phyloP scores from a whole-genome alignment of 2,113 vertebrate species.

The Platanista minor region DNA sequence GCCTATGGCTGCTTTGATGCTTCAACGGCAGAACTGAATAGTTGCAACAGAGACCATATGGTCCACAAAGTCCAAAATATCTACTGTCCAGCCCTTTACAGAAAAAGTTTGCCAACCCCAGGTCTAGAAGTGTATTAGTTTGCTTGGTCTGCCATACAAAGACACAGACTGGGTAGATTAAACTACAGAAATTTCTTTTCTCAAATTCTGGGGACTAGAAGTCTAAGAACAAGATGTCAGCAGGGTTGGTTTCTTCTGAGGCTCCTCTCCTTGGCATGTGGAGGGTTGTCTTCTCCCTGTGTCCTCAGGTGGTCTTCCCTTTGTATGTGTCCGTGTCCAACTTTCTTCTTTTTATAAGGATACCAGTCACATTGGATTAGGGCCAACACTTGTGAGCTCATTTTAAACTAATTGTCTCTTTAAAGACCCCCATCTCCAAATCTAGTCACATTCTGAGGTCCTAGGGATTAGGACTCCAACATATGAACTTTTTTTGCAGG shows the following conservation, averaged over 20 bases:
- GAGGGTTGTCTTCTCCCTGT: neutral
- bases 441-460: neutral
- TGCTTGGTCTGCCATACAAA: neutral
- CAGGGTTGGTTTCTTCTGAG: neutral
- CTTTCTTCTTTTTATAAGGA: neutral
- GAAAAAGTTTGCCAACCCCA: neutral
- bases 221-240: neutral
- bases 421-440: neutral
- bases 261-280: neutral
- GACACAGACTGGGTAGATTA: neutral
- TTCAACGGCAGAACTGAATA: neutral
- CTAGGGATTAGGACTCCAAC: neutral
- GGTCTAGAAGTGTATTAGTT: neutral
- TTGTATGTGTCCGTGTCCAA: neutral
- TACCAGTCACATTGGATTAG: neutral
- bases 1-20: neutral
- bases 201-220: neutral
- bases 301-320: neutral
- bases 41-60: neutral
- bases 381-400: neutral
- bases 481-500: neutral
- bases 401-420: conserved; percentile 12
- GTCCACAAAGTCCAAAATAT: neutral
- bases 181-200: neutral
- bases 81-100: neutral